These are phyloP conservation scores for Pherbina coryleti DNA, from an alignment of 2,888 invertebrate genomes.

Conservation along the genomic window DNA sequence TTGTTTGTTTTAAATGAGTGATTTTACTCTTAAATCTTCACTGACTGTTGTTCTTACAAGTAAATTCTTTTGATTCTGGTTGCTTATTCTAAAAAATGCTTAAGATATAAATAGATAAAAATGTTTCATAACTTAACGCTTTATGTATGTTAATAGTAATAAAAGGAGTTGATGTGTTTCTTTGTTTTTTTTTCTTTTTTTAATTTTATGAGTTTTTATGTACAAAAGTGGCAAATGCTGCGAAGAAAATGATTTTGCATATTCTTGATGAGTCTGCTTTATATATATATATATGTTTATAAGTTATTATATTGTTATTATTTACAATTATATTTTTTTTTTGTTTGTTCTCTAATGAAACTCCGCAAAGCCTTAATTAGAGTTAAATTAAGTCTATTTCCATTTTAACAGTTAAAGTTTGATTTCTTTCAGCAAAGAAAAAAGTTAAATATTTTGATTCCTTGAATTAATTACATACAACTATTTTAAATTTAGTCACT, in stretches of 20 bases:
- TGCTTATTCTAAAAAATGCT: neutral
- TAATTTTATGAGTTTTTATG: neutral
- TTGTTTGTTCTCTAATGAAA: neutral
- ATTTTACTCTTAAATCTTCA: neutral
- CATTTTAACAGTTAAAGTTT: too few species aligned
- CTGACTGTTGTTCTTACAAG: neutral
- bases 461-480: too few species aligned
- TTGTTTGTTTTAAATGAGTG: neutral
- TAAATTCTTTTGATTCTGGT: conserved; percentile 12
- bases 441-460: too few species aligned
- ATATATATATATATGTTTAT: neutral
- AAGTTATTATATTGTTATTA: neutral
- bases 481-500: too few species aligned
- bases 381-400: too few species aligned
- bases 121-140: too few species aligned
- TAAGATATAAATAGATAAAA: neutral
- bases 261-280: neutral
- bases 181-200: conserved; percentile 5
- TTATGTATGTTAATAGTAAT: too few species aligned
- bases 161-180: neutral
- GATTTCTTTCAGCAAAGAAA: too few species aligned
- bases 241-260: neutral
- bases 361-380: too few species aligned
- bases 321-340: neutral
- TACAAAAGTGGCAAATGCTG: neutral